Evolutionary conservation across 2,797 vertebrate species (phyloP).

Genomic region (Eutrigla gurnardus): DNA sequence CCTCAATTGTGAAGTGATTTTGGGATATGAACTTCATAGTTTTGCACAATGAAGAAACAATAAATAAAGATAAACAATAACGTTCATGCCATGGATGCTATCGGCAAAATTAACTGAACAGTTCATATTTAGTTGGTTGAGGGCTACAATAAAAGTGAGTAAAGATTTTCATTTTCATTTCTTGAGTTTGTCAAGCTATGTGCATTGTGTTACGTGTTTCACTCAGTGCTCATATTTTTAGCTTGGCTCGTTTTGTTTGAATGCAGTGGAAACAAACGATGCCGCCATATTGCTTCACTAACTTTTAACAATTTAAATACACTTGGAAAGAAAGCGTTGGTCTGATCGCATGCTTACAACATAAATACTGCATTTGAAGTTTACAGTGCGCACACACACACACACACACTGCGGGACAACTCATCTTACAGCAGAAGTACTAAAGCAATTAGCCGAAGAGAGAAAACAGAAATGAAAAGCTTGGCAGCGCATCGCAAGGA

Average conservation of each 20-base stretch:
- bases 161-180: not conserved
- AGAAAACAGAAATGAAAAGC: conserved; percentile 10
- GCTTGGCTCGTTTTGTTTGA: not conserved
- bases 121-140: not conserved
- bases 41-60: not conserved
- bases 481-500: conserved; percentile 27
- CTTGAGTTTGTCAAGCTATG: not conserved
- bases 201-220: not conserved
- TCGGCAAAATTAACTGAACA: not conserved
- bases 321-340: not conserved
- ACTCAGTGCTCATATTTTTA: not conserved
- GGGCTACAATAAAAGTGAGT: not conserved
- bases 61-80: not conserved
- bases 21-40: not conserved
- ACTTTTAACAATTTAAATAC: conserved; percentile 1
- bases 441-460: not conserved
- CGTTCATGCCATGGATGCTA: not conserved
- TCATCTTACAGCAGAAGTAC: conserved; percentile 9
- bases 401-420: conserved; percentile 13
- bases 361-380: conserved; percentile 3
- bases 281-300: not conserved
- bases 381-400: not conserved
- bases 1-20: not conserved
- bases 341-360: not conserved
- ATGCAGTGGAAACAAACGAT: not conserved